Evolutionary conservation across 2,888 invertebrate genomes (phyloP), one percentile per base, ranked within the genome.

Genomic region (Callimorpha dominula): DNA sequence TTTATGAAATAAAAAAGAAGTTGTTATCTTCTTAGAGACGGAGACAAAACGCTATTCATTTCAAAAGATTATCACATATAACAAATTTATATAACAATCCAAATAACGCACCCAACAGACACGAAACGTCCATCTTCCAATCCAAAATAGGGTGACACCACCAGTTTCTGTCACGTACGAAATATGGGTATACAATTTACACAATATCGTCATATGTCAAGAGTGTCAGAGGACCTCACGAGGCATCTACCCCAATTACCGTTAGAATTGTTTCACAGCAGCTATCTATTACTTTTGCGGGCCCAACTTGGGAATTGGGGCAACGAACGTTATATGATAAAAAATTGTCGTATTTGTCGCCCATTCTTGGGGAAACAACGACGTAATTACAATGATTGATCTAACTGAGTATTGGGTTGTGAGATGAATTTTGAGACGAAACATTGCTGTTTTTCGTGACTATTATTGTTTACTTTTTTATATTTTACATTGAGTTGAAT

Each of bases 201-300:
- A 93, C 92, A 92, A 92, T 93, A 93, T 93, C 89, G 92, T 92
- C 92, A 93, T 93, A 92, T 88, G 94, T 93, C 93, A 92, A 75
- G 86, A 80, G 85, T 89, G 93, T 90, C 94, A 88, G 83, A 84
- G 82, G 85, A 82, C 85, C 91, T 91, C 93, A 81, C 79, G 92
- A 90, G 91, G 90, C 90, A 87, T 86, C 92, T 88, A 89, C 91
- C 92, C 94, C 92, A 92, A 93, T 94, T 93, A 93, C 92, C 83
- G 89, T 85, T 88, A 89, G 91, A 93, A 94, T 93, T 94, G 94
- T 93, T 93, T 90, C 91, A 71, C 73, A 84, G 76, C 86, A 87
- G 87, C 90, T 94, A 93, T 94, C 93, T 93, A 94, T 94, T 94
- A 92, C 92, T 90, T 89, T 89, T 84, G 82, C 77, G 85, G 84